Conservation (phyloP, 2,888 invertebrate species). For the Ophioninae sp. region DNA sequence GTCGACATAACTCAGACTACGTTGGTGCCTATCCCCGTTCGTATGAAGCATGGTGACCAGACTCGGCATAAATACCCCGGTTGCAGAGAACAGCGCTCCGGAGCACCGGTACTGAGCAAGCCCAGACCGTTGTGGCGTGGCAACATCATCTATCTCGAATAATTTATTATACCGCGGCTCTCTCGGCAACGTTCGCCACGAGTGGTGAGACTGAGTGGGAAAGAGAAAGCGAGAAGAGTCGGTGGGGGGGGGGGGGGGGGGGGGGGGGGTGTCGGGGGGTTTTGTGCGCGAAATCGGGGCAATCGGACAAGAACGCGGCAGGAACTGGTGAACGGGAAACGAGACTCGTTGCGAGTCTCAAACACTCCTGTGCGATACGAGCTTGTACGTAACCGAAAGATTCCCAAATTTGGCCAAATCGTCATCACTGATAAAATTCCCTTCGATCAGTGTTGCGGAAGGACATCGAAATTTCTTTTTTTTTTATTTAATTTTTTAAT, state of each 20-base stretch:
- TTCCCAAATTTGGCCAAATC: slow-evolving; percentile 29
- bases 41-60: slow-evolving; percentile 80
- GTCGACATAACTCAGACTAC: slow-evolving; percentile 79
- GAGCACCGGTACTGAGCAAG: slow-evolving; percentile 76
- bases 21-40: slow-evolving; percentile 74
- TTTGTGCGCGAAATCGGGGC: slow-evolving; percentile 78
- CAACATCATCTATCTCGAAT: slow-evolving; percentile 81
- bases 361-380: slow-evolving; percentile 44
- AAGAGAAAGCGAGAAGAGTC: slow-evolving; percentile 6
- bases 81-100: slow-evolving; percentile 77
- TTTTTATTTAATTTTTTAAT: background rate
- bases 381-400: slow-evolving; percentile 10
- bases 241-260: slow-evolving; percentile 15
- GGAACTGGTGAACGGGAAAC: slow-evolving; percentile 74
- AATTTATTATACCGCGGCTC: slow-evolving; percentile 79
- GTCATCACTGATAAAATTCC: slow-evolving; percentile 4
- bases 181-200: slow-evolving; percentile 44
- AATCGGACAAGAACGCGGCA: slow-evolving; percentile 79
- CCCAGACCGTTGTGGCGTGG: slow-evolving; percentile 80
- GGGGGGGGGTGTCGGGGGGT: slow-evolving; percentile 24
- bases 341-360: slow-evolving; percentile 67
- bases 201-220: slow-evolving; percentile 16
- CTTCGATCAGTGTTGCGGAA: background rate
- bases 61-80: slow-evolving; percentile 80
- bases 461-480: background rate